Conservation (phyloP, 2,888 invertebrate species). For the Dorcus parallelipipedus region DNA sequence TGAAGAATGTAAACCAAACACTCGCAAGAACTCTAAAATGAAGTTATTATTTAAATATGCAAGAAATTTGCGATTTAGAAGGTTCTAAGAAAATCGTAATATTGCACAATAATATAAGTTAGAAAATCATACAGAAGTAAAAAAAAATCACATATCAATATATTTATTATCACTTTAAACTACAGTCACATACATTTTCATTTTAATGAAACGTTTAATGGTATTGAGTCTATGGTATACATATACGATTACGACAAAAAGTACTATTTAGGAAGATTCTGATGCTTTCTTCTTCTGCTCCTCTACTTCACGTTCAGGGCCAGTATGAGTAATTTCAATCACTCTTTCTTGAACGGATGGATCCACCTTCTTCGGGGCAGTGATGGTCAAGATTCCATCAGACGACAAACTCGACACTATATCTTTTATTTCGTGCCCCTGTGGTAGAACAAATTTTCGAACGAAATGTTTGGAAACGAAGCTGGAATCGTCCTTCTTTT, state of each 20-base stretch:
- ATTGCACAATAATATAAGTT: too few species aligned
- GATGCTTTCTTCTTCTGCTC: conserved; percentile 2
- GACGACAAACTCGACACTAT: conserved; percentile 73
- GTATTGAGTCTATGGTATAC: too few species aligned
- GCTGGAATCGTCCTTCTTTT: conserved; percentile 20
- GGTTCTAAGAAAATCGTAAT: too few species aligned
- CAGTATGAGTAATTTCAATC: conserved; percentile 48
- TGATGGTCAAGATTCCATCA: conserved; percentile 70
- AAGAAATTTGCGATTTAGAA: too few species aligned
- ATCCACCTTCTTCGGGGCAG: conserved; percentile 55
- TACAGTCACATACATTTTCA: too few species aligned
- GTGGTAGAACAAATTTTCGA: conserved; percentile 71
- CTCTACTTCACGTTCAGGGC: conserved; percentile 21
- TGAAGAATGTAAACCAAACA: too few species aligned
- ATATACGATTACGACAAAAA: background rate
- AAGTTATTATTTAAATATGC: too few species aligned
- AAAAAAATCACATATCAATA: too few species aligned
- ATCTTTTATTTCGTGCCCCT: conserved; percentile 69
- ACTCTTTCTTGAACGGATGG: conserved; percentile 44
- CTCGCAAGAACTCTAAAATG: too few species aligned
- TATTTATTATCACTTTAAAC: too few species aligned
- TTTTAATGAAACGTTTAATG: background rate
- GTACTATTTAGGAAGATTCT: background rate
- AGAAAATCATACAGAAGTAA: too few species aligned
- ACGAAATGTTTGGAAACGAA: conserved; percentile 73